phyloP scores from a whole-genome alignment of 1,140 invertebrate species.

The Portunus trituberculatus region DNA sequence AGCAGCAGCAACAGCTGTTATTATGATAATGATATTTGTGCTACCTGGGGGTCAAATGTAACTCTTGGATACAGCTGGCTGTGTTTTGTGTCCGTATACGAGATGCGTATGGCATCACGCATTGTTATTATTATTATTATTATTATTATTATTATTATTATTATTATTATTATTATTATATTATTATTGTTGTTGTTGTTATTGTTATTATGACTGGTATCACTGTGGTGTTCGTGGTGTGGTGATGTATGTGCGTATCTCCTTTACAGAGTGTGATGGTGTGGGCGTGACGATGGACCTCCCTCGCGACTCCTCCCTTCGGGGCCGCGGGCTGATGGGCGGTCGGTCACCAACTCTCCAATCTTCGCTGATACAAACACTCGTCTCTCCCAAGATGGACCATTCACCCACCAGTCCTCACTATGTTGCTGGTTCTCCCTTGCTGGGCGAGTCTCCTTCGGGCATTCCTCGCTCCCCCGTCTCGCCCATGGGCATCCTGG shows the following conservation, averaged over 20 bases:
- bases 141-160: no score
- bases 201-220: no score
- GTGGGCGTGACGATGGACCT: constrained; percentile 70
- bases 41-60: no score
- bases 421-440: constrained; percentile 61
- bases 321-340: constrained; percentile 72
- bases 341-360: constrained; percentile 52
- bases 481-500: constrained; percentile 52
- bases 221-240: background rate
- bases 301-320: constrained; percentile 64
- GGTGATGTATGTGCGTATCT: background rate
- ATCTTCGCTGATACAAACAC: constrained; percentile 52
- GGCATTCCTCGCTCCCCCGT: constrained; percentile 63
- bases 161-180: no score
- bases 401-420: constrained; percentile 50
- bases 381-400: constrained; percentile 72
- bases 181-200: no score
- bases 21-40: no score
- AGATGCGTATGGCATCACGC: no score
- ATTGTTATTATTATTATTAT: no score
- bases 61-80: no score
- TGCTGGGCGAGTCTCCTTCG: constrained; percentile 61
- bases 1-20: no score
- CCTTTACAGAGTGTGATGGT: constrained; percentile 66
- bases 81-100: no score